A percentile compares a stretch with the other conserved stretches of the same genome.
Conservation (phyloP, 2,113 vertebrate genomes). For the Pithys albifrons region DNA sequence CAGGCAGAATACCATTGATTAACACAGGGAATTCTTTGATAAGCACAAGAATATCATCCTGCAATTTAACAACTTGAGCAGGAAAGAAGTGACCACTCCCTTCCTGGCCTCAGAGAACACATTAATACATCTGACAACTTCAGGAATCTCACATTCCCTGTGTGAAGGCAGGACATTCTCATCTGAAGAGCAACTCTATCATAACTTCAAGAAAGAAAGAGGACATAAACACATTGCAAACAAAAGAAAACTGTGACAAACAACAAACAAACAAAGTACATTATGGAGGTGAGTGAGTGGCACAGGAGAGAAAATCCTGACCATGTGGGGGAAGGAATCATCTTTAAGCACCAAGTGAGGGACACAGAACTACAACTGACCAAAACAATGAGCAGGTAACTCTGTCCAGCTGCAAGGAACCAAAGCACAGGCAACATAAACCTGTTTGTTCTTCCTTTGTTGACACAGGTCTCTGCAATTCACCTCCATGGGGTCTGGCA, state of each 20-base stretch:
- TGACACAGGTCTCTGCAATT: background rate
- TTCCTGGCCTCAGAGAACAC: background rate
- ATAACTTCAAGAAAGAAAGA: background rate
- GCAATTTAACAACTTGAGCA: background rate
- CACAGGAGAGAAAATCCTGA: background rate
- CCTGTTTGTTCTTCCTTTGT: background rate
- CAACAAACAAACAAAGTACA: background rate
- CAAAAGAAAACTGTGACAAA: background rate
- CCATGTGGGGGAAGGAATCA: background rate
- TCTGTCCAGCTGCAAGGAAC: background rate
- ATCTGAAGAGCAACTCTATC: background rate
- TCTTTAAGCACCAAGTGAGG: background rate
- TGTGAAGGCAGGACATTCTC: background rate
- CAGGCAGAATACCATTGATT: background rate
- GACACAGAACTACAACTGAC: background rate
- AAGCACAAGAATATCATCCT: background rate
- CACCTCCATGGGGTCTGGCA: background rate
- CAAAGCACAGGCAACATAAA: background rate
- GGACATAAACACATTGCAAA: background rate
- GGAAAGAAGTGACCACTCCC: background rate
- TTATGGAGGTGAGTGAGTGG: background rate
- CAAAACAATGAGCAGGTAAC: background rate
- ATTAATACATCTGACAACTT: background rate
- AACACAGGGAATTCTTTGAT: background rate
- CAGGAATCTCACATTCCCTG: background rate